These are phyloP conservation scores for Macrosoma leucophasiata DNA, from an alignment of 2,888 invertebrate genomes.

Conservation along the genomic window DNA sequence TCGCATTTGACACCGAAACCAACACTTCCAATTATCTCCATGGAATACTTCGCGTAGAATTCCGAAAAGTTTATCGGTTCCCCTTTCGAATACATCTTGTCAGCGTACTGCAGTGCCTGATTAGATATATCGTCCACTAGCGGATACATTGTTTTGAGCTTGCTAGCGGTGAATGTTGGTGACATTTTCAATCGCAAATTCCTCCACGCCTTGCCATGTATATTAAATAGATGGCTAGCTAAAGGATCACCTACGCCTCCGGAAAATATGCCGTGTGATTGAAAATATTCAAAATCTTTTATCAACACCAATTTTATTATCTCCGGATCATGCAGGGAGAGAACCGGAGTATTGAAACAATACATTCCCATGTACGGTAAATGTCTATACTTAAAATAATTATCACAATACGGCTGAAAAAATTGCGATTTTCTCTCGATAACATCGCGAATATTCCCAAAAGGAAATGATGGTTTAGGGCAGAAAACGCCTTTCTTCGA, in stretches of 20 bases:
- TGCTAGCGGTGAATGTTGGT: constrained; percentile 80
- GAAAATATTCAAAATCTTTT: constrained; percentile 78
- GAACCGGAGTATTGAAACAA: constrained; percentile 76
- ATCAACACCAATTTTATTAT: constrained; percentile 76
- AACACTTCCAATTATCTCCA: constrained; percentile 77
- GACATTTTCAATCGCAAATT: constrained; percentile 77
- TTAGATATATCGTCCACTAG: constrained; percentile 74
- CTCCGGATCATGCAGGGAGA: constrained; percentile 78
- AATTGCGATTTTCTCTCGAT: constrained; percentile 74
- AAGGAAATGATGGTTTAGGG: constrained; percentile 76
- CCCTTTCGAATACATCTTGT: constrained; percentile 36
- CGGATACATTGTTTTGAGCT: constrained; percentile 79
- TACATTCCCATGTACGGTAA: constrained; percentile 76
- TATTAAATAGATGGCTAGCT: constrained; percentile 76
- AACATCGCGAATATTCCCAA: constrained; percentile 76
- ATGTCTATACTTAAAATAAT: constrained; percentile 71
- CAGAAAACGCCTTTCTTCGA: constrained; percentile 70
- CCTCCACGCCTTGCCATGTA: constrained; percentile 78
- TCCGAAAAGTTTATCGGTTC: constrained; percentile 70
- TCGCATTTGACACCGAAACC: constrained; percentile 79
- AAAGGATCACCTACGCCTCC: constrained; percentile 78
- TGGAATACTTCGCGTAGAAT: constrained; percentile 74
- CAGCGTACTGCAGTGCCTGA: constrained; percentile 62
- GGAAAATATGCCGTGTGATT: constrained; percentile 78
- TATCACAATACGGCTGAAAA: constrained; percentile 76